phyloP scores from a whole-genome alignment of 2,888 invertebrate genomes.

The Trilocha varians region DNA sequence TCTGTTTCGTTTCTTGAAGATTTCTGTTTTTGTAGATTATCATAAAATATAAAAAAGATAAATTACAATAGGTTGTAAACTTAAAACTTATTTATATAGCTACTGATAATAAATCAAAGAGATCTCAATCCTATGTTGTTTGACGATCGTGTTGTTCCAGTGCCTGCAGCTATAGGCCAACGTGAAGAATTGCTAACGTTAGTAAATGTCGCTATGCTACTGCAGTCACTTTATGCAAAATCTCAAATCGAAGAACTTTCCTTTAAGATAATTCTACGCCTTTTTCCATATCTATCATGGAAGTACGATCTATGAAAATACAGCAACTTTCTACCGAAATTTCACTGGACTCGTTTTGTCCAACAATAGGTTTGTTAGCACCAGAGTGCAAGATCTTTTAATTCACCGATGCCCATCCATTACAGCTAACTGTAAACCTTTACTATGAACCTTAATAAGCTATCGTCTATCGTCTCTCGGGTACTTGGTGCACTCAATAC shows the following conservation, averaged over 20 bases:
- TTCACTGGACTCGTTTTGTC: background rate
- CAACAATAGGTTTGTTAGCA: background rate
- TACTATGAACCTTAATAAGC: conserved; percentile 42
- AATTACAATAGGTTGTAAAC: too few relatives aligned
- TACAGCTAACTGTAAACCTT: conserved; percentile 37
- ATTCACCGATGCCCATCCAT: conserved; percentile 8
- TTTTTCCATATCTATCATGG: background rate
- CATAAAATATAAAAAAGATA: too few relatives aligned
- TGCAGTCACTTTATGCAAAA: conserved; percentile 17
- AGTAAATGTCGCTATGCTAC: conserved; percentile 25
- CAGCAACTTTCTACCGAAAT: background rate
- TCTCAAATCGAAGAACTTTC: conserved; percentile 18
- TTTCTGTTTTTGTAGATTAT: too few relatives aligned
- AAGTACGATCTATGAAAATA: background rate
- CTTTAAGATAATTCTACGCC: conserved; percentile 2
- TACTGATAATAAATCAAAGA: too few relatives aligned
- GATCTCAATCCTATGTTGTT: conserved; percentile 2
- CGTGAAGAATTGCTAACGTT: conserved; percentile 27
- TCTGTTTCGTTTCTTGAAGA: too few relatives aligned
- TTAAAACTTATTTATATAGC: too few relatives aligned
- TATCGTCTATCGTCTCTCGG: conserved; percentile 21
- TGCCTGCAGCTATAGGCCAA: conserved; percentile 40
- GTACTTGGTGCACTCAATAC: conserved; percentile 30
- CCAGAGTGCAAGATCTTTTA: background rate
- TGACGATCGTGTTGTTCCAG: conserved; percentile 18